These are phyloP conservation scores for Sorex araneus DNA, from an alignment of 2,113 vertebrate species.

Conservation along the genomic window DNA sequence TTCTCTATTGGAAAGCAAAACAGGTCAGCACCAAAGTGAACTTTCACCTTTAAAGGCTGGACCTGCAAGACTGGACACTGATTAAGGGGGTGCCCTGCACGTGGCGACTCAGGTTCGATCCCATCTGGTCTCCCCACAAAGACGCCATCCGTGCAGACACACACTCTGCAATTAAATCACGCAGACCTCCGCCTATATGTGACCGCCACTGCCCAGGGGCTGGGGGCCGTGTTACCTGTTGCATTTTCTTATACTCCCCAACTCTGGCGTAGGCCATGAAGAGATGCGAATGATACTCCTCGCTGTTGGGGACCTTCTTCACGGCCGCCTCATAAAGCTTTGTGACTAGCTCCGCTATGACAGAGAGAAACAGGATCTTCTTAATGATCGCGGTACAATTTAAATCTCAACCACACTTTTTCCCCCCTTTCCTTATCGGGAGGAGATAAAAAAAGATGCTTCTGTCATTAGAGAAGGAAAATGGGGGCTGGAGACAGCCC, in stretches of 20 bases:
- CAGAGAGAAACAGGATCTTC: constrained; percentile 72
- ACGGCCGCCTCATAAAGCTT: constrained; percentile 99
- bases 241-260: constrained; percentile 99
- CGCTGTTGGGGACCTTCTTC: constrained; percentile 97
- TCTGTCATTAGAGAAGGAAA: background rate
- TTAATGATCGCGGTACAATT: constrained; percentile 2
- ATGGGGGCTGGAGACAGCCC: no score
- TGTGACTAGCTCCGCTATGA: constrained; percentile 96
- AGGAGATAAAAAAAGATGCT: background rate
- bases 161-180: background rate
- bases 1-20: background rate
- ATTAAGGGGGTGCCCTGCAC: no score
- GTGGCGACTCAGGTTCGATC: no score
- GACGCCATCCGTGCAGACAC: background rate
- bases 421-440: background rate
- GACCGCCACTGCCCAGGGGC: background rate
- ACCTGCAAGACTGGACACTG: no score
- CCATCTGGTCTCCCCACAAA: background rate
- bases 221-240: constrained; percentile 92
- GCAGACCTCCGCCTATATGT: background rate
- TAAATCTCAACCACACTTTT: background rate
- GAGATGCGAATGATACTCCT: constrained; percentile 99
- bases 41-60: constrained; percentile 38
- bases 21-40: background rate
- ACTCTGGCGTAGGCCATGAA: constrained; percentile 99